phyloP scores from a whole-genome alignment of 2,113 vertebrate species.

The Brienomyrus longianalis region DNA sequence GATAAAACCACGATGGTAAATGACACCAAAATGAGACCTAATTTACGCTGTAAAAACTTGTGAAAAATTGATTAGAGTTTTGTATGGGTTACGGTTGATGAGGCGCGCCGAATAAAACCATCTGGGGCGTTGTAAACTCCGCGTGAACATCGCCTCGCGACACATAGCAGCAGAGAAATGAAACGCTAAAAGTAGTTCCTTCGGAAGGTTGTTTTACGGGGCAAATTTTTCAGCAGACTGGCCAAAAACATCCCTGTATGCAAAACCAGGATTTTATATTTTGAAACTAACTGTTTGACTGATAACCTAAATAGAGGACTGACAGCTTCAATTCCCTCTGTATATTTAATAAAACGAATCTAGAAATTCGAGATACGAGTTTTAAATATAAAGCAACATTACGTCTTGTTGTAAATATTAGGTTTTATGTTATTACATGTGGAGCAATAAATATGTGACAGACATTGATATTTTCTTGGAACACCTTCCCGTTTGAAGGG shows the following conservation, averaged over 20 bases:
- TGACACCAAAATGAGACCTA: background rate
- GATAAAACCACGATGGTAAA: background rate
- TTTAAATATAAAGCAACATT: background rate
- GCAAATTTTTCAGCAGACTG: background rate
- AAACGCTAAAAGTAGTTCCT: background rate
- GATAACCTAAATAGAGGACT: background rate
- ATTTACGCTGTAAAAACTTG: background rate
- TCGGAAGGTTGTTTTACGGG: background rate
- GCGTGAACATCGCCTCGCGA: background rate
- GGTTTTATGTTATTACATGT: background rate
- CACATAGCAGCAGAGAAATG: background rate
- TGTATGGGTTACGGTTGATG: background rate
- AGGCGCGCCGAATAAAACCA: background rate
- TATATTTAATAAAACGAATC: background rate
- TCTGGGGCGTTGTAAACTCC: background rate
- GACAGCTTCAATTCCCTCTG: background rate
- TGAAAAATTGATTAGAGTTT: slow-evolving; percentile 3
- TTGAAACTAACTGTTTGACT: background rate
- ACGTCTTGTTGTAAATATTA: background rate
- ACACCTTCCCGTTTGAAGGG: background rate
- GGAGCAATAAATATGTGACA: background rate
- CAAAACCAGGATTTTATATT: background rate
- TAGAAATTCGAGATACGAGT: background rate
- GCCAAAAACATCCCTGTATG: background rate
- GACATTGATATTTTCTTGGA: background rate